phyloP scores from a whole-genome alignment of 2,113 vertebrate species.

The Carettochelys insculpta region DNA sequence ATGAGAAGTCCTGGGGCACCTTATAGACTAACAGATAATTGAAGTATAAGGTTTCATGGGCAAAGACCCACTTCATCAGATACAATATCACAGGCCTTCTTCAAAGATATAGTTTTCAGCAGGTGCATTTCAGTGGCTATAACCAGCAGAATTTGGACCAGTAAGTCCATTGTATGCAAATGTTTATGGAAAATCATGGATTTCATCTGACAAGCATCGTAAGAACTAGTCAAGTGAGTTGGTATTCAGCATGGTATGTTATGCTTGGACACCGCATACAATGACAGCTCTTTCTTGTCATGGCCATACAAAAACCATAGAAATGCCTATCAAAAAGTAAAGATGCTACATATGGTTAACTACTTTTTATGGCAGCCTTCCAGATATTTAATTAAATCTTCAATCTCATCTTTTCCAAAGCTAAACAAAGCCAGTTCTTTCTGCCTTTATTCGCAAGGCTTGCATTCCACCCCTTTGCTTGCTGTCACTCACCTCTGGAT shows the following conservation, averaged over 20 bases:
- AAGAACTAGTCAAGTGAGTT: neutral
- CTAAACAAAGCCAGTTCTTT: neutral
- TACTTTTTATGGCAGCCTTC: neutral
- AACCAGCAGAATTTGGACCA: neutral
- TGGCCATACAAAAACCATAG: neutral
- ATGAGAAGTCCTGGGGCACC: too few species aligned
- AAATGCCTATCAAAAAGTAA: neutral
- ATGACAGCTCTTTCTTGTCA: neutral
- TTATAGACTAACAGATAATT: too few species aligned
- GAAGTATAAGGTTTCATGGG: too few species aligned
- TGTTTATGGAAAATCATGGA: neutral
- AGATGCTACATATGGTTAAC: neutral
- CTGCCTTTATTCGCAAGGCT: too few species aligned
- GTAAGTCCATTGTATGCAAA: neutral
- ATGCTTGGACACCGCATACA: neutral
- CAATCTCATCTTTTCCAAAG: neutral
- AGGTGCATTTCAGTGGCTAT: rapidly evolving
- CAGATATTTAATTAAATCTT: neutral
- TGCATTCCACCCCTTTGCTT: too few species aligned
- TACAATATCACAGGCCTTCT: too few species aligned
- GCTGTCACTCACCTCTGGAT: too few species aligned
- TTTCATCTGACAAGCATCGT: neutral
- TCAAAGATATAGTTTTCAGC: neutral
- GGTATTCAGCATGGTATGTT: neutral
- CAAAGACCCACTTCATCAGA: too few species aligned